Evolutionary conservation across 2,797 vertebrate species (phyloP), one percentile per base, ranked within the genome.

Genomic region (Onychomys arenicola): DNA sequence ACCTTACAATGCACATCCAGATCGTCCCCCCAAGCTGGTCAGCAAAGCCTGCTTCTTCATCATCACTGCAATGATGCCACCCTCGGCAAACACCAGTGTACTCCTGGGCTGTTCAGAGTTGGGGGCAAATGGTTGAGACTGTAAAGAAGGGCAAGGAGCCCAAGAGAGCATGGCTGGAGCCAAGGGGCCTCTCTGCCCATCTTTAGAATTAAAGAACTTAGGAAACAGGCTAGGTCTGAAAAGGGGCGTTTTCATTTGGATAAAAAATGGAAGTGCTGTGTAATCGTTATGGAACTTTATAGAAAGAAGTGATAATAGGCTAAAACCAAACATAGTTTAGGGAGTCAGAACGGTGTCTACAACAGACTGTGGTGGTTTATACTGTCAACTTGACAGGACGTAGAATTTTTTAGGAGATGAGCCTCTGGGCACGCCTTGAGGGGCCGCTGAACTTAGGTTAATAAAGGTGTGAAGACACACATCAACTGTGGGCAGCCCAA

Each of bases 91-190:
- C 43, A 10, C 12, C 40, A 49, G 46, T 57, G 23, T 43, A 13
- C 34, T 52, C 34, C 46, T 1, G 1, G 5, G 57, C 49, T 19
- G 32, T 37, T 82, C 21, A 21, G 49, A 37, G n/a, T 2, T 10
- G 13, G 29, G 21, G 52, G 52, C 49, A 49, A 63, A 11, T 1
- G 6, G 59, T 1, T 3, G 0, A 83, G 25, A 46, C 25, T 43
- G 29, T 4, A 37, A 29, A 25, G 43, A 40, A 63, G 46, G 67
- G 0, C 0, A 3, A 71, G 43, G 61, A 77, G 46, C 17, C 29
- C 0, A 0, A 0, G 13, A 40, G 1, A 10, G 6, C 19, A 5
- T 0, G 13, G 37, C 19, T 0, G 27, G 29, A 37, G 55, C 37
- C 19, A 25, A 6, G 0, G 3, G 40, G 27, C 27, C 32, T n/a